phyloP scores from a whole-genome alignment of 2,888 invertebrate genomes.

The Plagodis pulveraria region DNA sequence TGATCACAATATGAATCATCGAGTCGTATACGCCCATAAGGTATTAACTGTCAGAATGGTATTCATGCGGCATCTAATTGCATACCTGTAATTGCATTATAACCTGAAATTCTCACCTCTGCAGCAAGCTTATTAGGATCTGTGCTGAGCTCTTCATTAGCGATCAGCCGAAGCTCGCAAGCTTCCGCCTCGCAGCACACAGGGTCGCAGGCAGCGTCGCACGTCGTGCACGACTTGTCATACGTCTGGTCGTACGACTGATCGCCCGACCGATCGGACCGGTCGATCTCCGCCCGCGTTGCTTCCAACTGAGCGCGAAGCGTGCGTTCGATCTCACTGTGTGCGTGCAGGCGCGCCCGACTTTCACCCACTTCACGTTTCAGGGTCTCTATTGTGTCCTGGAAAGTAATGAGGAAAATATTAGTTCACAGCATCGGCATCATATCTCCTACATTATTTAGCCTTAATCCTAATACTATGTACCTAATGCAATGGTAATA shows the following conservation, averaged over 20 bases:
- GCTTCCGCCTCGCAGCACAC: constrained; percentile 71
- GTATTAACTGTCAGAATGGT: no score
- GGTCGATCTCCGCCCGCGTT: constrained; percentile 66
- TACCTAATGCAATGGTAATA: no score
- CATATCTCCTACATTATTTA: no score
- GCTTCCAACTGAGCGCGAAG: constrained; percentile 77
- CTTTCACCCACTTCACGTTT: constrained; percentile 80
- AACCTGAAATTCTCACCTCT: constrained; percentile 53
- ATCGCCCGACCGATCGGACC: constrained; percentile 31
- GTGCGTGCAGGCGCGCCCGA: constrained; percentile 72
- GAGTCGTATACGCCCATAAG: no score
- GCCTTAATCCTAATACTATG: no score
- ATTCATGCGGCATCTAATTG: no score
- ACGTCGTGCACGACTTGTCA: constrained; percentile 59
- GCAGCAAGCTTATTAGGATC: constrained; percentile 78
- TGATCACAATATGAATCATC: no score
- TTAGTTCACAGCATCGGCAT: no score
- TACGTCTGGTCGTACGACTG: constrained; percentile 43
- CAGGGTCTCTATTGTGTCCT: constrained; percentile 77
- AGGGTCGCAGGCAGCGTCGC: constrained; percentile 78
- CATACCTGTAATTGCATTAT: neutral
- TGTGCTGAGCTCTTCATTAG: constrained; percentile 74
- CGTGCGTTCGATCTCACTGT: constrained; percentile 77
- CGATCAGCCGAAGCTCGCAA: constrained; percentile 64
- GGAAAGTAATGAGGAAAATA: constrained; percentile 30